Base-by-base conservation (phyloP, 2,113 vertebrate genomes). In the Scomber japonicus region DNA sequence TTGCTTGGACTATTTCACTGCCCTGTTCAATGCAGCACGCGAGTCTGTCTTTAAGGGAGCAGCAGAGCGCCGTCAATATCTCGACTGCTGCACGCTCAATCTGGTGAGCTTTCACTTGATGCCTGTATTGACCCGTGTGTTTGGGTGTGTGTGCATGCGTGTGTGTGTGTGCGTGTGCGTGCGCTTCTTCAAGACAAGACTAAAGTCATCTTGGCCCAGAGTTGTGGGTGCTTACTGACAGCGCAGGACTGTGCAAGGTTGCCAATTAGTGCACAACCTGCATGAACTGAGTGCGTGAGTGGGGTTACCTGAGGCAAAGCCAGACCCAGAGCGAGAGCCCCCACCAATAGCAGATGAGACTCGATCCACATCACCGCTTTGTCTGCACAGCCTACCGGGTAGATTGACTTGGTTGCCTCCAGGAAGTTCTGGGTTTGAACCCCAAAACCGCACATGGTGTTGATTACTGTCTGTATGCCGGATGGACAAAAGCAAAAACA, bases 381-480 rank as follows among this genome's bases (percentile, higher is more conserved):
- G 86, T 94, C 95, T 4, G 90, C 93, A 77, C 95, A 96, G 69
- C 95, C 95, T 10, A 89, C 93, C 0, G 93, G 80, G 82, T 94
- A 94, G 71, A 96, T 94, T 0, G 86, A 90, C 86, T 88, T 88
- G 67, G 87, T 81, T 31, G 91, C 93, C 4, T 95, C 91, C 75
- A 87, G 44, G 73, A 78, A 87, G 19, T 85, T 93, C 74, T 91
- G 92, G 13, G 87, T 93, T 82, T 95, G 94, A 71, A 91, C 87
- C 31, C 92, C 91, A 40, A 95, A 95, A 0, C 94, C 95, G 14
- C 95, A 96, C 94, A 95, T 95, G 0, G 93, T 94, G 89, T 95
- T 96, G 83, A 96, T 80, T 73, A 95, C 93, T 2, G 76, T 77
- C 95, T 96, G 90, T 48, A 10, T 30, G 11, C 21, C 24, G 78